Evolutionary conservation across 2,797 vertebrate genomes (phyloP).

Genomic region (Ataeniobius toweri): DNA sequence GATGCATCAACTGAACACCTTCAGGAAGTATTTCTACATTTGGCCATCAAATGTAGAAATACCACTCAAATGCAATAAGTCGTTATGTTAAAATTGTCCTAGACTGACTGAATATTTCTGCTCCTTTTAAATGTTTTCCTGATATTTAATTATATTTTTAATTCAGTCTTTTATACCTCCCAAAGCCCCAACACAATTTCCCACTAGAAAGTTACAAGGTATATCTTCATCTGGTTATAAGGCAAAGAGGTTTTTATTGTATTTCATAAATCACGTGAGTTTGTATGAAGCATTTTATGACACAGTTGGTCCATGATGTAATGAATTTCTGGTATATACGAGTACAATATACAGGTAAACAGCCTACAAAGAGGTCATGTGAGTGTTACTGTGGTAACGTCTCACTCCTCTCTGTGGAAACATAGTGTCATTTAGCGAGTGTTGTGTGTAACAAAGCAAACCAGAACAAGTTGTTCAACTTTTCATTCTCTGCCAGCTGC

Average conservation of each 20-base stretch:
- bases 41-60: background rate
- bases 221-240: background rate
- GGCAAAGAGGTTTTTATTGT: background rate
- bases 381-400: background rate
- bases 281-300: background rate
- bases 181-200: background rate
- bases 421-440: background rate
- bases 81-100: background rate
- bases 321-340: background rate
- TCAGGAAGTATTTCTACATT: background rate
- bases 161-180: background rate
- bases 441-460: background rate
- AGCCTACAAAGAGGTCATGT: background rate
- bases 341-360: background rate
- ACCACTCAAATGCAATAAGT: background rate
- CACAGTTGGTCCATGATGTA: background rate
- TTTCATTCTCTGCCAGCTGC: background rate
- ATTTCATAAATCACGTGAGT: background rate
- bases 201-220: no score
- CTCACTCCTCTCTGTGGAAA: constrained; percentile 3
- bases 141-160: background rate
- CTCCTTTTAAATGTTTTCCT: background rate
- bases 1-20: background rate
- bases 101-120: background rate
- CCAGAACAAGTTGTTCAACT: background rate